Conservation (phyloP, 2,888 invertebrate species). For the Rotaria socialis region DNA sequence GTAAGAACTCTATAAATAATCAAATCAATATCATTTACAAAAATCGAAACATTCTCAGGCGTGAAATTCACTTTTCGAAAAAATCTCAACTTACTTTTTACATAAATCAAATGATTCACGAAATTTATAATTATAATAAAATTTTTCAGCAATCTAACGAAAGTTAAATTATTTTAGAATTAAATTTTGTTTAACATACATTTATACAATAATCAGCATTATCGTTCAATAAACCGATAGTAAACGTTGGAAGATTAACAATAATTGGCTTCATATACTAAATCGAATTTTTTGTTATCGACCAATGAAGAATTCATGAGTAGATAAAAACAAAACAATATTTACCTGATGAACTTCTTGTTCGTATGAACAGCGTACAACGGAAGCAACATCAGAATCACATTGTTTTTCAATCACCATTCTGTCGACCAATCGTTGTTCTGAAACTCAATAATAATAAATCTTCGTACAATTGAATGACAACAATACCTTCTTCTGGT, state of each 20-base stretch:
- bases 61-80: too few species aligned
- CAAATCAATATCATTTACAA: neutral
- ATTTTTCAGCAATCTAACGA: conserved; percentile 33
- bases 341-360: conserved; percentile 37
- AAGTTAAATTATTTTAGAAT: neutral
- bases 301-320: too few species aligned
- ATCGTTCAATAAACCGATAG: conserved; percentile 21
- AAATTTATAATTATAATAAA: conserved; percentile 37
- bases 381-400: conserved; percentile 38
- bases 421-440: conserved; percentile 40
- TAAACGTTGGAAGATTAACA: conserved; percentile 31
- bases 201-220: conserved; percentile 33
- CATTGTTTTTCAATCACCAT: conserved; percentile 42
- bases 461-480: neutral
- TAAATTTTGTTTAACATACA: neutral
- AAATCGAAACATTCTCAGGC: neutral
- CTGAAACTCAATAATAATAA: neutral
- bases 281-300: neutral
- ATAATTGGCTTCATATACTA: conserved; percentile 32
- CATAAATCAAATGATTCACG: conserved; percentile 36
- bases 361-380: conserved; percentile 39
- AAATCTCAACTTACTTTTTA: neutral
- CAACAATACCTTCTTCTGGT: conserved; percentile 37
- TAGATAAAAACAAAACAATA: neutral
- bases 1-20: neutral